These are phyloP conservation scores for Hemaris fuciformis DNA, from an alignment of 2,888 invertebrate genomes.

Conservation along the genomic window DNA sequence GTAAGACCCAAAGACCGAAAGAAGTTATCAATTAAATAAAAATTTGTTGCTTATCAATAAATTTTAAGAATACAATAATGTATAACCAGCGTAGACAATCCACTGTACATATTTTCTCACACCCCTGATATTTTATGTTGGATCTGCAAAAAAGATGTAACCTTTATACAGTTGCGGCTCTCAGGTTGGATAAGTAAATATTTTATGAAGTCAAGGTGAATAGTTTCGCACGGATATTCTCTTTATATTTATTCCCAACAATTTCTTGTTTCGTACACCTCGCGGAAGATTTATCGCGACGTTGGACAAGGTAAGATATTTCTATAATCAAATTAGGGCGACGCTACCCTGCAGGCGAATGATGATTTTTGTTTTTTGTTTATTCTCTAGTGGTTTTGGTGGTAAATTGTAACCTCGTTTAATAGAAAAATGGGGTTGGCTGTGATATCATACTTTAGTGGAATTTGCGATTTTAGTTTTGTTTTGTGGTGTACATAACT, in stretches of 20 bases:
- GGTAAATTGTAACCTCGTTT: background rate
- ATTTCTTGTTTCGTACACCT: conserved; percentile 5
- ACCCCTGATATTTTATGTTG: background rate
- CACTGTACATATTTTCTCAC: background rate
- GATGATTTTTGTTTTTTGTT: background rate
- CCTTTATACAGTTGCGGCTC: background rate
- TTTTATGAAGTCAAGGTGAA: conserved; percentile 10
- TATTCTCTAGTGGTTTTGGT: conserved; percentile 1
- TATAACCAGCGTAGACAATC: no score
- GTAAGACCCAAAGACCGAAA: no score
- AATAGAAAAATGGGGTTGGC: background rate
- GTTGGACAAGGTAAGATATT: conserved; percentile 7
- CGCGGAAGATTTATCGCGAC: conserved; percentile 5
- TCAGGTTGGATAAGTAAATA: background rate
- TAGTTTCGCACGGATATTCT: conserved; percentile 6
- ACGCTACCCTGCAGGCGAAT: background rate
- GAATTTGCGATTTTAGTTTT: no score
- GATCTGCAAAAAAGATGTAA: background rate
- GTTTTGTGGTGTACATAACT: background rate
- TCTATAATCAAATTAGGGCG: conserved; percentile 10
- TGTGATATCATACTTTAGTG: background rate
- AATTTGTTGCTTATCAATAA: no score
- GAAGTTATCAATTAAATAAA: no score
- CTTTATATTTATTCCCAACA: conserved; percentile 8
- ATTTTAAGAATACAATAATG: no score